Evolutionary conservation across 2,797 vertebrate genomes (phyloP).

Genomic region (Micrastur ruficollis): DNA sequence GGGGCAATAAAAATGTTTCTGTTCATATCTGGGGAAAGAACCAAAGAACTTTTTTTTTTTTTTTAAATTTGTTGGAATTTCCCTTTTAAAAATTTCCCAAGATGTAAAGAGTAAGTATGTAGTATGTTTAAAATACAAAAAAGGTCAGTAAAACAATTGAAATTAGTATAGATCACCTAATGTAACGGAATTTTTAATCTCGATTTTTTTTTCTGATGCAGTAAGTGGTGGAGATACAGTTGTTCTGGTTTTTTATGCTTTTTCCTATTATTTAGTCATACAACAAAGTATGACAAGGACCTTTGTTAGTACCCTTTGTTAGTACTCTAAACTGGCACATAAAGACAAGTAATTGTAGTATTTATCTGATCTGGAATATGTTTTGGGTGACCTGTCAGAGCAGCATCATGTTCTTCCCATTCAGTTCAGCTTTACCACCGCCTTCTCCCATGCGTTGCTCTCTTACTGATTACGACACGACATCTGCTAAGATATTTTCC

Average conservation of each 20-base stretch:
- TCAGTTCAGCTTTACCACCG: background rate
- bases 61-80: background rate
- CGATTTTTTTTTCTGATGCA: background rate
- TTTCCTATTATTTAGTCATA: background rate
- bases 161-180: background rate
- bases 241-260: background rate
- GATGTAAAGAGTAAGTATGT: background rate
- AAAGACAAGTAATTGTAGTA: background rate
- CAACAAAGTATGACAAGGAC: background rate
- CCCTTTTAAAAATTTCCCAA: background rate
- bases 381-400: background rate
- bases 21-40: conserved; percentile 16
- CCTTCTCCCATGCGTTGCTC: background rate
- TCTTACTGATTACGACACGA: background rate
- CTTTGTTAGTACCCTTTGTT: background rate
- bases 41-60: background rate
- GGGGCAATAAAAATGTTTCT: conserved; percentile 5
- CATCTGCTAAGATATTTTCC: background rate
- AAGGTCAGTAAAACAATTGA: background rate
- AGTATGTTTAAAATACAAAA: background rate
- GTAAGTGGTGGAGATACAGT: background rate
- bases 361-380: background rate
- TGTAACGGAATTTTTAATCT: background rate
- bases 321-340: background rate
- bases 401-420: background rate